A percentile compares a stretch with the other conserved stretches of the same genome.
Evolutionary conservation across 2,888 invertebrate species (phyloP).

Genomic region (Apomyelois bistriatella): DNA sequence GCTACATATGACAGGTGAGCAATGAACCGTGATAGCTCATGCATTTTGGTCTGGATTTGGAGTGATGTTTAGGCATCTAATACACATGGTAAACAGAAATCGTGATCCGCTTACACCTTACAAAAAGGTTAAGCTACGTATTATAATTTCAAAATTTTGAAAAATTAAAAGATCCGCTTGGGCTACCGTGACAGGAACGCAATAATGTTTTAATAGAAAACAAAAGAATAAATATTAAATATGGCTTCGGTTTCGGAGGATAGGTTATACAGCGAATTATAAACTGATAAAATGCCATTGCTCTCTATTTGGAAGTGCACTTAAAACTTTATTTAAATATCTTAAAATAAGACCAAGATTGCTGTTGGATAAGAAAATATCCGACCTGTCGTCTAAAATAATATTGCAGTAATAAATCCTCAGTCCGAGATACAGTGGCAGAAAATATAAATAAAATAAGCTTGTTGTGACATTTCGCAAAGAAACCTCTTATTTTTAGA

Average conservation of each 20-base stretch:
- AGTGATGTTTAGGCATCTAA: slow-evolving; percentile 61
- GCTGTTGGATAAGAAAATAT: slow-evolving; percentile 35
- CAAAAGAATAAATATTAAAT: no score
- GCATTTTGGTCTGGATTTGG: slow-evolving; percentile 35
- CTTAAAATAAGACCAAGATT: no score
- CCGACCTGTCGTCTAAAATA: slow-evolving; percentile 37
- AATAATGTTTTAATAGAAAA: no score
- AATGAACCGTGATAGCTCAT: slow-evolving; percentile 30
- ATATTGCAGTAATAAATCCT: slow-evolving; percentile 64
- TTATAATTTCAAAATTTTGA: no score
- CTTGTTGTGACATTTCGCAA: slow-evolving; percentile 55
- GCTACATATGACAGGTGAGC: slow-evolving; percentile 16
- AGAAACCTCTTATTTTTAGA: slow-evolving; percentile 38
- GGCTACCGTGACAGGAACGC: no score
- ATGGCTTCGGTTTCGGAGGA: no score
- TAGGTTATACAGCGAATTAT: no score
- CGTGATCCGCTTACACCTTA: slow-evolving; percentile 54
- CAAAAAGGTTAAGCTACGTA: no score
- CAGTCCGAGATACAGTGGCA: slow-evolving; percentile 37
- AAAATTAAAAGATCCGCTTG: no score
- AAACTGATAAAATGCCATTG: no score
- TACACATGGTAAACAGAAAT: slow-evolving; percentile 54
- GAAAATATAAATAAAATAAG: slow-evolving; percentile 56
- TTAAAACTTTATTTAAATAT: no score
- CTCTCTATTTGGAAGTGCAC: no score